Conservation (phyloP, 1,140 invertebrate genomes). For the Pantala flavescens region DNA sequence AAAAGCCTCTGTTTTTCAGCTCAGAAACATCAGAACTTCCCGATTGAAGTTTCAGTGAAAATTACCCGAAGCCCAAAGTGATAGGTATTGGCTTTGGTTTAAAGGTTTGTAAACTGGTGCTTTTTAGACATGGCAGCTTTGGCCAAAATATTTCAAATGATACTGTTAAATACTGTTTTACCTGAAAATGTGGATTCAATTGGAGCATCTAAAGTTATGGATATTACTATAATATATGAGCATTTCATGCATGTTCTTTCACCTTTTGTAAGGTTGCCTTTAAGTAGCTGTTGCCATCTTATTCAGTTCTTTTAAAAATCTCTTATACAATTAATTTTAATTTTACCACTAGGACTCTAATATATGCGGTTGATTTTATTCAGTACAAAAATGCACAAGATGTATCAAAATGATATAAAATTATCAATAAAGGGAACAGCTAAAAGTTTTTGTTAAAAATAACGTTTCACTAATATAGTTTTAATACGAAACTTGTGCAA, state of each 20-base stretch:
- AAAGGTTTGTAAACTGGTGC: not conserved
- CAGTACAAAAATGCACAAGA: not conserved
- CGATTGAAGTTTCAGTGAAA: not conserved
- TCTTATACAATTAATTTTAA: too few species aligned
- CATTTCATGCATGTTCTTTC: too few species aligned
- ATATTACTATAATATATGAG: too few species aligned
- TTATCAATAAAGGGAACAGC: not conserved
- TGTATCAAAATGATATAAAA: not conserved
- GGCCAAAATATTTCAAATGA: too few species aligned
- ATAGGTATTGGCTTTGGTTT: not conserved
- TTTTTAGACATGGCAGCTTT: not conserved
- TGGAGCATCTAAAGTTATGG: too few species aligned
- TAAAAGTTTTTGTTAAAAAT: too few species aligned
- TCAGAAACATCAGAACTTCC: not conserved
- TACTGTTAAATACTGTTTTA: not conserved
- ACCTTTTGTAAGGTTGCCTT: too few species aligned
- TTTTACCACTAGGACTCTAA: too few species aligned
- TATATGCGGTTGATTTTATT: not conserved
- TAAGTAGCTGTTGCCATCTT: too few species aligned
- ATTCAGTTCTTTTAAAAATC: too few species aligned
- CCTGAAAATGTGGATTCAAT: not conserved
- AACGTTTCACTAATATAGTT: too few species aligned
- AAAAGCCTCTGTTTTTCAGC: constrained; percentile 91
- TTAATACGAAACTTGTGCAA: not conserved
- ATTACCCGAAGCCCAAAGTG: not conserved